phyloP scores from a whole-genome alignment of 2,888 invertebrate genomes.

The Parapristionchus giblindavisi region DNA sequence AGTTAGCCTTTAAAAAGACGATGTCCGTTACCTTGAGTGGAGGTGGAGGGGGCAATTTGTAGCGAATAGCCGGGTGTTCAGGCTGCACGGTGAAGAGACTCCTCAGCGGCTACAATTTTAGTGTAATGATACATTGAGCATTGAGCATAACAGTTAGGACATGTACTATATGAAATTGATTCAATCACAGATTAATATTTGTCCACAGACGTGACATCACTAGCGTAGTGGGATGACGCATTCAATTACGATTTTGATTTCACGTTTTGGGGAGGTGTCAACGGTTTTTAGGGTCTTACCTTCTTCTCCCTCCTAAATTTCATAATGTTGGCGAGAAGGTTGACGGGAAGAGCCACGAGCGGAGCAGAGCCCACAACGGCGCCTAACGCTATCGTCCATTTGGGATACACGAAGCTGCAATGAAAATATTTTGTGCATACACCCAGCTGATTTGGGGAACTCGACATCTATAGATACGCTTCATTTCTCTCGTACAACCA shows the following conservation, averaged over 20 bases:
- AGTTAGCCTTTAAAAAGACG: neutral
- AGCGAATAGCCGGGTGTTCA: conserved; percentile 13
- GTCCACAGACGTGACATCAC: no score
- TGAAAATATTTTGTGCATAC: no score
- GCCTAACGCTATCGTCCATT: neutral
- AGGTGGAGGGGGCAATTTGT: conserved; percentile 16
- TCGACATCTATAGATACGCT: no score
- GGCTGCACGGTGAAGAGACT: neutral
- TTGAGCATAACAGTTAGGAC: no score
- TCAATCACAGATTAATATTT: neutral
- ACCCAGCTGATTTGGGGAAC: no score
- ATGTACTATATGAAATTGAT: neutral
- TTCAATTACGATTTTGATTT: no score
- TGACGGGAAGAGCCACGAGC: neutral
- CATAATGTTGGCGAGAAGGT: neutral
- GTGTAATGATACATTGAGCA: no score
- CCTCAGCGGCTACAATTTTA: neutral
- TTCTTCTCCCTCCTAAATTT: conserved; percentile 5
- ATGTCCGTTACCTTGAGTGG: neutral
- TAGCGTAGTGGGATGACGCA: no score
- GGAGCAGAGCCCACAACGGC: neutral
- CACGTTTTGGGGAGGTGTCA: no score
- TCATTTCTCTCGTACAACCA: no score
- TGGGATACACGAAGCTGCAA: conserved; percentile 7
- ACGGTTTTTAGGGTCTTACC: no score